Percentiles rank a stretch among this genome's conserved stretches.
Conservation (phyloP, 2,888 invertebrate genomes). For the Acleris sparsana region DNA sequence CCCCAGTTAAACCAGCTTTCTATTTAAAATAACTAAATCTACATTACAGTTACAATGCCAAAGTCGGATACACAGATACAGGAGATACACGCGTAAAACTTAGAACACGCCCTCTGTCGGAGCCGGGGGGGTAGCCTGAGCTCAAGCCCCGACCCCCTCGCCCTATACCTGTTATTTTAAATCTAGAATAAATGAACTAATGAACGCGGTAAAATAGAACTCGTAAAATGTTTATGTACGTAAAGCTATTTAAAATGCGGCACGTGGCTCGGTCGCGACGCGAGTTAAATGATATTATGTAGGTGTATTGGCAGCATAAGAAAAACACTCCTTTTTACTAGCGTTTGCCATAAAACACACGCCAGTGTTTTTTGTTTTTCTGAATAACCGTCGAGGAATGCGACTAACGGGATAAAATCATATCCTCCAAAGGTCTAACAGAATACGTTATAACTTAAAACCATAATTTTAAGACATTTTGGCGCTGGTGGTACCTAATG, state of each 20-base stretch:
- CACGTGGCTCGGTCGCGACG: background rate
- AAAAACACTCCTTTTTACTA: background rate
- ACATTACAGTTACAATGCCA: no score
- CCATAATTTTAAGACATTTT: background rate
- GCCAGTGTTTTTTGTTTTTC: background rate
- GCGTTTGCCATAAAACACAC: conserved; percentile 6
- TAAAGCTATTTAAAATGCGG: background rate
- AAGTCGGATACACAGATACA: no score
- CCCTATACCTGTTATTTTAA: no score
- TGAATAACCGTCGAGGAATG: background rate
- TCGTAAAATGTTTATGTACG: background rate
- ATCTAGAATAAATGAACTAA: no score
- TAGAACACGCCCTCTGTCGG: no score
- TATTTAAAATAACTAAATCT: no score
- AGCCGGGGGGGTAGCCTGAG: no score
- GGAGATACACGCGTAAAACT: no score
- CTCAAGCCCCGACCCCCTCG: no score
- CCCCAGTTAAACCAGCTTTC: no score
- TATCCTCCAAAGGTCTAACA: background rate
- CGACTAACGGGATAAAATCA: conserved; percentile 11
- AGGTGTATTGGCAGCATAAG: background rate
- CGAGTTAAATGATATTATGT: no score
- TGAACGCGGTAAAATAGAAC: no score
- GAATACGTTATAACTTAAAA: background rate
- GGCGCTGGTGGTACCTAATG: background rate